Evolutionary conservation across 2,888 invertebrate genomes (phyloP), one percentile per base, ranked within the genome.

Genomic region (Temnothorax ravouxi): DNA sequence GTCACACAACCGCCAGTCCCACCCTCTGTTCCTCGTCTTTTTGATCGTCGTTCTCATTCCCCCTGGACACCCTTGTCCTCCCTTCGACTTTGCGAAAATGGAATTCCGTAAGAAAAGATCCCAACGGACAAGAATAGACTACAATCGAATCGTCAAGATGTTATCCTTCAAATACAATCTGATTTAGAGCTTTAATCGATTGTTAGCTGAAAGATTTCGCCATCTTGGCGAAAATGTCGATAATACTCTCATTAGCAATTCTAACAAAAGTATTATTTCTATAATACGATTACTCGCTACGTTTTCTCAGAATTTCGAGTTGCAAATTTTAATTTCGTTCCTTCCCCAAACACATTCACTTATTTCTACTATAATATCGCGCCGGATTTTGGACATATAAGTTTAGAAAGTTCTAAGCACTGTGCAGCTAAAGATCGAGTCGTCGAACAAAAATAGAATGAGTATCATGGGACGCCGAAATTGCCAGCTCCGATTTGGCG

Each of bases 31-130:
- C 38, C 34, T 41, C 56, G 6, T 62, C 80, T 69, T 85, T 85
- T 82, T 47, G 75, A 85, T 84, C 83, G 34, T 80, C 83, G 74
- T 86, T 85, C 82, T 84, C 83, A 66, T 83, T 86, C 85, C 83
- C 79, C 80, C 71, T 71, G 61, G 38, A 72, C 84, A 83, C 84
- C 77, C 83, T 76, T 84, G 61, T 62, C 25, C 47, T 77, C 83
- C 77, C 83, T 86, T 25, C 80, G 67, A 84, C 81, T 79, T 77
- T 71, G 75, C 77, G 62, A 84, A 77, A 47, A 54, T 77, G 15
- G 38, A 66, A 67, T 83, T 71, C 56, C 66, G 67, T 71, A 67
- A 86, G 74, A 84, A 80, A 84, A 85, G 38, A 59, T 8, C 2
- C 11, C 21, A 75, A 75, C 8, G 5, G 11, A 25, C 34, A 54